Base-by-base conservation (phyloP, 2,888 invertebrate species). In the Drosophila mercatorum region DNA sequence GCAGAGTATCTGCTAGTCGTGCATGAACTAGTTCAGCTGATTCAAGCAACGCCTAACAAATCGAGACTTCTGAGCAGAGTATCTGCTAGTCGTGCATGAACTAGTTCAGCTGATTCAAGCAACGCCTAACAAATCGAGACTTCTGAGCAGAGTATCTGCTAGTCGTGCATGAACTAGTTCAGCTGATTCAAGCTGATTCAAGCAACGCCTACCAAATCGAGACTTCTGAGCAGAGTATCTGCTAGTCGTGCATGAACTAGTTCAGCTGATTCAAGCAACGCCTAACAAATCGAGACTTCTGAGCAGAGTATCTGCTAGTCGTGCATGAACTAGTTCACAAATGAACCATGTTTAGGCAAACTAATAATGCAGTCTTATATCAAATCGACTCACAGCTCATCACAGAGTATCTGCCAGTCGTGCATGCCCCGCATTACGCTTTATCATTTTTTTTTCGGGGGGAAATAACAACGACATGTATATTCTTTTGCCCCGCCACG, bases 401-500 rank as follows among this genome's bases (percentile, higher is more conserved):
- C 17, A 8, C 41, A 63, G 55, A 12, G 36, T n/a, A 43, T 38
- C 41, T 41, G 0, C 3, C 0, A 5, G 55, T 28, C 34, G 10
- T 38, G 26, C n/a, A 26, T 8, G 26, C 41, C 36, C 12, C 6
- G 47, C 40, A 40, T 36, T 17, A 3, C 28, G 28, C 0, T 31
- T 11, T 44, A 1, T 14, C 28, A 38, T 56, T 11, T 62, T 41
- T n/a, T 41, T 75, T n/a, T 38, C 68, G 38, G n/a, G 63, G 74
- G 22, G 6, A 76, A 76, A 76, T 73, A 72, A 85, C 83, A 83
- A 85, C 63, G 81, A 88, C 83, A 84, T 88, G 83, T 88, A 80
- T 86, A 88, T 84, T 80, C 86, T 83, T 78, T 76, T 67, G 64
- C 44, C 56, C 49, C 49, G 53, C 36, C 56, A 43, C 43, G 22